A percentile compares a stretch with the other conserved stretches of the same genome.
Evolutionary conservation across 2,113 vertebrate genomes (phyloP).

Genomic region (Mellivora capensis): DNA sequence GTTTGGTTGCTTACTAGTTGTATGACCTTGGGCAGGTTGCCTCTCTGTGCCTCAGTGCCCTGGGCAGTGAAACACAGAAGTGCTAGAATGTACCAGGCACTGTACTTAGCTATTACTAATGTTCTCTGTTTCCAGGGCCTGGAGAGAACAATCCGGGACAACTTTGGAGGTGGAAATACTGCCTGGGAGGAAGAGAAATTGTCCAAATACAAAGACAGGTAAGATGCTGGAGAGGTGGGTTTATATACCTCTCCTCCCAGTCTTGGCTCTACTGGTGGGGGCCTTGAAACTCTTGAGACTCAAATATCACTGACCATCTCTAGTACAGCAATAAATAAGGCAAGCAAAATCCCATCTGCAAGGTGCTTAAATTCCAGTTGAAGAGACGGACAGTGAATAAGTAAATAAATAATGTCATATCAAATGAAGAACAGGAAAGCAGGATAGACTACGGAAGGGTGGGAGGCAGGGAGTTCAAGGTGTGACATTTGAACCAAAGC

Average conservation of each 20-base stretch:
- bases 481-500: neutral
- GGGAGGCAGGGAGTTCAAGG: neutral
- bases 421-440: neutral
- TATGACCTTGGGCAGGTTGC: neutral
- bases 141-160: slow-evolving; percentile 92
- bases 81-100: neutral
- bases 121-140: slow-evolving; percentile 85
- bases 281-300: neutral
- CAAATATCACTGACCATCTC: neutral
- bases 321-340: neutral
- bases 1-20: neutral
- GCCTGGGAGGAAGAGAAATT: slow-evolving; percentile 99
- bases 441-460: neutral
- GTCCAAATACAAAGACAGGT: slow-evolving; percentile 96
- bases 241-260: neutral
- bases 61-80: neutral
- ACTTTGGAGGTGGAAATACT: slow-evolving; percentile 97
- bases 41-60: neutral
- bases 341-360: neutral
- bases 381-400: neutral
- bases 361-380: neutral
- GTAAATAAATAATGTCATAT: neutral
- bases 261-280: neutral
- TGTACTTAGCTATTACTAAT: neutral
- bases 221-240: neutral